phyloP scores from a whole-genome alignment of 2,797 vertebrate genomes.

The Vespertilio murinus region DNA sequence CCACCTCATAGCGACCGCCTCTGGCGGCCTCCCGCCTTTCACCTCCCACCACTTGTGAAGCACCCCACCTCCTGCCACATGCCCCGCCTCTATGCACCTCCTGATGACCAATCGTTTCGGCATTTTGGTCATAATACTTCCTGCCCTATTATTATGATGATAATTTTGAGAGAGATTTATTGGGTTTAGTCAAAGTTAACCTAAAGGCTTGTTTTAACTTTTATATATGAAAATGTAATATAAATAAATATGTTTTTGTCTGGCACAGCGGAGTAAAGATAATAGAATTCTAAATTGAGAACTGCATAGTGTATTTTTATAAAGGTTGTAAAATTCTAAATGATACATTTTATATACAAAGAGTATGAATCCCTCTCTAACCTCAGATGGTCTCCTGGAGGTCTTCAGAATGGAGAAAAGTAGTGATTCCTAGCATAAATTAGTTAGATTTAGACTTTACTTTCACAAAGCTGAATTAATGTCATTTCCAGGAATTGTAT shows the following conservation, averaged over 20 bases:
- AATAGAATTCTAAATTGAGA: background rate
- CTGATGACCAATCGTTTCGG: too few species aligned
- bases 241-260: background rate
- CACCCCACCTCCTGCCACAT: too few species aligned
- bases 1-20: too few species aligned
- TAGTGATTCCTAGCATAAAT: background rate
- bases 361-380: background rate
- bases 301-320: background rate
- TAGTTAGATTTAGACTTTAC: background rate
- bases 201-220: background rate
- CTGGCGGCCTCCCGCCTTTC: too few species aligned
- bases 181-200: background rate
- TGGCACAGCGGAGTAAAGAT: background rate
- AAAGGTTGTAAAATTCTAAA: background rate
- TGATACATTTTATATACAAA: background rate
- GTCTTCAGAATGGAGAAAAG: background rate
- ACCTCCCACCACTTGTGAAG: too few species aligned
- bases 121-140: too few species aligned
- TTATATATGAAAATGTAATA: background rate
- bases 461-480: background rate
- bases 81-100: too few species aligned
- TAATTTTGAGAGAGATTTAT: background rate
- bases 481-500: background rate
- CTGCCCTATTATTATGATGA: too few species aligned
- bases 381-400: background rate